Evolutionary conservation across 2,113 vertebrate genomes (phyloP), one percentile per base, ranked within the genome.

Genomic region (Catharus fuscescens): DNA sequence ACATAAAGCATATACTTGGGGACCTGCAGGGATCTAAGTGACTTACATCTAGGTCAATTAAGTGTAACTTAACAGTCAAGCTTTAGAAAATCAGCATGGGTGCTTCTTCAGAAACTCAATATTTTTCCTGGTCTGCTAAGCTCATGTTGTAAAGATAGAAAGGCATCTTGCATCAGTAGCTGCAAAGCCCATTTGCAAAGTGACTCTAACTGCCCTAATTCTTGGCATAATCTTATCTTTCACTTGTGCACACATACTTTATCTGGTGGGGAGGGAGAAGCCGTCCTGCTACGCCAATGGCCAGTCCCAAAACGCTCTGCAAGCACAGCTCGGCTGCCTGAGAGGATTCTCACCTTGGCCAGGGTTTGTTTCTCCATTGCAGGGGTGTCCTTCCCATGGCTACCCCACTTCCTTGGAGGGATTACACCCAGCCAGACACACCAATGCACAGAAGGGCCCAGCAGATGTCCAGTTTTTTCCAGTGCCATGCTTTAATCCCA

Each of bases 1-100:
- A 62, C 21, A 21, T 0, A 4, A 45, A 28, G 26, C 9, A 7
- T 0, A 2, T 18, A 47, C 67, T 14, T 56, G 24, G 48, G 62
- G 16, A 88, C 82, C 74, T 69, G 70, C 71, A 76, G 57, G n/a
- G 79, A 79, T 71, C 34, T 34, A 26, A 92, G 70, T 8, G 32
- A 70, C n/a, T 85, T n/a, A 67, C 59, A 80, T 54, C 61, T 16
- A 26, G 38, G 28, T n/a, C 19, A 40, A 26, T 48, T 8, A 21
- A 72, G 29, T 18, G 53, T 26, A 64, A 67, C 19, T 59, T 24
- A n/a, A 52, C 28, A 53, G 64, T n/a, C 56, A 66, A 34, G 54
- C 47, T 82, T 72, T 53, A 61, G 90, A 60, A 81, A 85, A 85
- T 40, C 71, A 72, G 29, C 54, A 65, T 2, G 44, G 21, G 4